These are phyloP conservation scores for Rhagologus leucostigma DNA, from an alignment of 2,113 vertebrate genomes.

Conservation along the genomic window DNA sequence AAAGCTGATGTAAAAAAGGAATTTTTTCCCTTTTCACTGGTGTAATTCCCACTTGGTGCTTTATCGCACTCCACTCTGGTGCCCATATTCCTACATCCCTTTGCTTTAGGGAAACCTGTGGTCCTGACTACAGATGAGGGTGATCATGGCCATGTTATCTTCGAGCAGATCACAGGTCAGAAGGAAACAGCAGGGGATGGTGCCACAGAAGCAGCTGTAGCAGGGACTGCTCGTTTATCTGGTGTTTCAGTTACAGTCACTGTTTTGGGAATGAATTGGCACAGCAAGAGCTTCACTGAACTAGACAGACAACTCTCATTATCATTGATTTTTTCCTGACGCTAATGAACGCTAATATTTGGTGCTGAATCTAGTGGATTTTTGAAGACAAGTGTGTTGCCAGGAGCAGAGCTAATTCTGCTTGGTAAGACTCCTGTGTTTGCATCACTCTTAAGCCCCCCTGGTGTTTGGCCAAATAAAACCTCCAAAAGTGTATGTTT, in stretches of 20 bases:
- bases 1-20: neutral
- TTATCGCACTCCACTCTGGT: neutral
- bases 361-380: neutral
- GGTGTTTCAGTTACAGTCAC: neutral
- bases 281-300: neutral
- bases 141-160: neutral
- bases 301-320: neutral
- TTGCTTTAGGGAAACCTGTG: neutral
- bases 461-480: neutral
- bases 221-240: rapidly evolving
- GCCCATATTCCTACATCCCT: neutral
- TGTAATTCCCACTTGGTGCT: neutral
- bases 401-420: neutral
- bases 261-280: neutral
- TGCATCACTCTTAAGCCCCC: neutral
- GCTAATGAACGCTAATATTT: neutral
- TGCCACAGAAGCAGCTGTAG: neutral
- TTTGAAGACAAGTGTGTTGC: neutral
- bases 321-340: neutral
- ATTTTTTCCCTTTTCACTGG: neutral
- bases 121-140: neutral
- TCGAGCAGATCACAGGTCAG: neutral
- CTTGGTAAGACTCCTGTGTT: rapidly evolving
- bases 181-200: neutral
- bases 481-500: neutral